Evolutionary conservation across 2,888 invertebrate genomes (phyloP).

Genomic region (Synergus laeviventris): DNA sequence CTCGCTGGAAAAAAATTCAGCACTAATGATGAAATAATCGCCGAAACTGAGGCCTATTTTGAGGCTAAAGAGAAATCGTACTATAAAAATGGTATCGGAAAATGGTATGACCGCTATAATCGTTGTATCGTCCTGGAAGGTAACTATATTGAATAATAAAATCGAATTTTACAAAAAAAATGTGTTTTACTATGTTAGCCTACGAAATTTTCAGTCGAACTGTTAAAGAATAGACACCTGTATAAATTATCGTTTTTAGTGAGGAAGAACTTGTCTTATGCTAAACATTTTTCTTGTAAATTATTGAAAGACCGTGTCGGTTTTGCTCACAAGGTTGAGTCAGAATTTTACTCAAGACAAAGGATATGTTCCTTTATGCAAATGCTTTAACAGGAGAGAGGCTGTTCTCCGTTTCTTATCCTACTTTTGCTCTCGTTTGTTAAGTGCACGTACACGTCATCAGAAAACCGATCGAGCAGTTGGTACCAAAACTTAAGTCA

Average conservation of each 20-base stretch:
- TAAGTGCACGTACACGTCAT: not conserved
- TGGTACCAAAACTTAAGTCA: no score
- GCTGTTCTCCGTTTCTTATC: slow-evolving; percentile 20
- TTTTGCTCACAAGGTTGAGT: not conserved
- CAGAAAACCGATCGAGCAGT: not conserved
- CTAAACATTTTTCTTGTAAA: not conserved
- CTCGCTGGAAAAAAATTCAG: no score
- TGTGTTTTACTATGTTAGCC: no score
- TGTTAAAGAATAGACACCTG: not conserved
- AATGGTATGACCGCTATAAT: no score
- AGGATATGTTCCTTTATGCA: not conserved
- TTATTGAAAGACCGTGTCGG: not conserved
- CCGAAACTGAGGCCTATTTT: no score
- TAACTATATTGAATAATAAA: no score
- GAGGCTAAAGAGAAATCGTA: no score
- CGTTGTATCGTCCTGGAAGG: no score
- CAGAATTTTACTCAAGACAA: slow-evolving; percentile 2
- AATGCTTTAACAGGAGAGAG: slow-evolving; percentile 38
- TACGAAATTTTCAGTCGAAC: no score
- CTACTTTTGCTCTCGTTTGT: slow-evolving; percentile 38
- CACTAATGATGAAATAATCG: no score
- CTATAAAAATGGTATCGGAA: no score
- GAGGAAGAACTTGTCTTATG: not conserved
- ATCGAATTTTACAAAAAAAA: no score
- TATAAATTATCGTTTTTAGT: not conserved